A percentile compares a stretch with the other conserved stretches of the same genome.
phyloP scores from a whole-genome alignment of 1,140 invertebrate genomes.

The Hydropsyche tenuis region DNA sequence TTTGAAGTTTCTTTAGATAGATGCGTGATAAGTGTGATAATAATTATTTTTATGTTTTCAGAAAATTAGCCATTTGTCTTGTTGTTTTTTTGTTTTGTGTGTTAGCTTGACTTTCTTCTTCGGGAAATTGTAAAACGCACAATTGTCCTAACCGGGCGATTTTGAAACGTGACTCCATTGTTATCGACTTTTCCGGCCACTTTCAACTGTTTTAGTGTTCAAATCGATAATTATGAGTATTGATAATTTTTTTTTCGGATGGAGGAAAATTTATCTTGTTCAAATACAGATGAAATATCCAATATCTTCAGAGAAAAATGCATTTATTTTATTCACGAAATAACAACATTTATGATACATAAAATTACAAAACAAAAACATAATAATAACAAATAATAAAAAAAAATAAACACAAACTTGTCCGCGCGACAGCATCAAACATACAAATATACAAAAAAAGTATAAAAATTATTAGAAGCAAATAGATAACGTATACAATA shows the following conservation, averaged over 20 bases:
- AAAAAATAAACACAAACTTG: constrained; percentile 34
- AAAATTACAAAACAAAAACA: constrained; percentile 37
- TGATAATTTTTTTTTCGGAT: neutral
- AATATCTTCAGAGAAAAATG: constrained; percentile 30
- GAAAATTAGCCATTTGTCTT: neutral
- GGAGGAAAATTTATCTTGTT: neutral
- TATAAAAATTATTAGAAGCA: constrained; percentile 9
- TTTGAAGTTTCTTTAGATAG: too few species aligned
- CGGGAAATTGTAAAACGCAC: neutral
- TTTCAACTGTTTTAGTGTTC: neutral
- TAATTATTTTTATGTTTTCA: neutral
- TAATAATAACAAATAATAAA: constrained; percentile 38
- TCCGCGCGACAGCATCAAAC: constrained; percentile 35
- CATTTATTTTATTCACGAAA: constrained; percentile 49
- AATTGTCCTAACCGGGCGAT: neutral
- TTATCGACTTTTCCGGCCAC: neutral
- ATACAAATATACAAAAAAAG: constrained; percentile 30
- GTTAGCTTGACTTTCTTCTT: neutral
- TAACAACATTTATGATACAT: constrained; percentile 45
- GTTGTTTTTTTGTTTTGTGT: neutral
- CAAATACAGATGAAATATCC: neutral
- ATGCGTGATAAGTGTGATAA: neutral
- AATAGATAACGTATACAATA: constrained; percentile 6
- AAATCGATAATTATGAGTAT: neutral
- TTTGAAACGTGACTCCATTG: neutral